Conservation (phyloP, 2,113 vertebrate species). For the Origma solitaria region DNA sequence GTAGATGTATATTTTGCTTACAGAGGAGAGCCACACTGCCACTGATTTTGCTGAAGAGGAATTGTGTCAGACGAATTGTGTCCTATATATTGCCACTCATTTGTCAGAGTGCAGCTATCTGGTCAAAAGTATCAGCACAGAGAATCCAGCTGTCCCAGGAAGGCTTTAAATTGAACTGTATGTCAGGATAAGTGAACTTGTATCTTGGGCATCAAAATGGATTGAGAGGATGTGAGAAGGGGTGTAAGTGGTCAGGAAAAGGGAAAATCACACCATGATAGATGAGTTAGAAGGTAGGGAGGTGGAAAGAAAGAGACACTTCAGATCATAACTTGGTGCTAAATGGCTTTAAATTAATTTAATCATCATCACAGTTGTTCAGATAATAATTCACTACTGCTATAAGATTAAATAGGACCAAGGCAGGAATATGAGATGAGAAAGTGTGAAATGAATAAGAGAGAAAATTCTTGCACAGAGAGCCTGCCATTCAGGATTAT, state of each 20-base stretch:
- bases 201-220: background rate
- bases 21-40: background rate
- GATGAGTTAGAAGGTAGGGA: background rate
- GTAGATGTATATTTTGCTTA: background rate
- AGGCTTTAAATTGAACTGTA: background rate
- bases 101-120: background rate
- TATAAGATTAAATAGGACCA: background rate
- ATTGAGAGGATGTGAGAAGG: background rate
- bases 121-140: background rate
- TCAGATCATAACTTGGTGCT: background rate
- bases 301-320: background rate
- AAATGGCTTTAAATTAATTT: background rate
- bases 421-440: background rate
- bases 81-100: background rate
- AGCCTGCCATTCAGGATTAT: background rate
- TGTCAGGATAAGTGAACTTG: background rate
- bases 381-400: background rate
- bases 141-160: background rate
- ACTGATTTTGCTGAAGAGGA: background rate
- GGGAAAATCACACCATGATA: fast-evolving
- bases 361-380: background rate
- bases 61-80: background rate
- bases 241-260: background rate
- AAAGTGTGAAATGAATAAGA: background rate
- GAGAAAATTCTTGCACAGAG: background rate